Evolutionary conservation across 1,140 invertebrate species (phyloP).

Genomic region (Halesus radiatus): DNA sequence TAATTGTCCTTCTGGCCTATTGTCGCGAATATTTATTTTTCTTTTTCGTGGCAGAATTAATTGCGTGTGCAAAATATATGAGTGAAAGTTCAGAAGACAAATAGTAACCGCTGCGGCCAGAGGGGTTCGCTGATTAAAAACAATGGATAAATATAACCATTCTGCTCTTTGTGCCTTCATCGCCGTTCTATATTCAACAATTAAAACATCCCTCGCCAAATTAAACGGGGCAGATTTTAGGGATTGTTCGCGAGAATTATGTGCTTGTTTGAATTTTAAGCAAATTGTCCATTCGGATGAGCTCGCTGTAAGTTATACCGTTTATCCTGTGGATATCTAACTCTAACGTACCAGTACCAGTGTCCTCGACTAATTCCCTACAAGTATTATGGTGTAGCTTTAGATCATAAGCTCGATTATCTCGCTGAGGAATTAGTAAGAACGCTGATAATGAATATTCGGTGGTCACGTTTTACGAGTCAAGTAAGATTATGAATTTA

Average conservation of each 20-base stretch:
- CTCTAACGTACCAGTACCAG: too few species aligned
- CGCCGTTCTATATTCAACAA: slow-evolving; percentile 19
- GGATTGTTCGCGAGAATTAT: slow-evolving; percentile 32
- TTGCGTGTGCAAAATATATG: slow-evolving; percentile 35
- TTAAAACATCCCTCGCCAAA: slow-evolving; percentile 35
- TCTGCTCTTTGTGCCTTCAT: slow-evolving; percentile 12
- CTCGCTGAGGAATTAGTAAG: too few species aligned
- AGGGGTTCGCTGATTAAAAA: slow-evolving; percentile 37
- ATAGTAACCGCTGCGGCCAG: slow-evolving; percentile 11
- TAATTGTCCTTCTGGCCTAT: background rate
- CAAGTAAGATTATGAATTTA: too few species aligned
- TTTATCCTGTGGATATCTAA: too few species aligned
- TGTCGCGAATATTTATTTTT: slow-evolving; percentile 27
- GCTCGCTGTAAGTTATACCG: background rate
- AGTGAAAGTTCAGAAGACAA: slow-evolving; percentile 31
- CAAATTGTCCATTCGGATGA: slow-evolving; percentile 13
- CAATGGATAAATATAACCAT: slow-evolving; percentile 26
- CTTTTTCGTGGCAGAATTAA: slow-evolving; percentile 29
- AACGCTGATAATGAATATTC: too few species aligned
- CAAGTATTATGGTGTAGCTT: too few species aligned
- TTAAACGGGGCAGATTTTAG: slow-evolving; percentile 36
- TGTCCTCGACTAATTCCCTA: too few species aligned
- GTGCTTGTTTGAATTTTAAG: slow-evolving; percentile 25
- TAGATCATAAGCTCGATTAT: too few species aligned
- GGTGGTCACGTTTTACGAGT: too few species aligned